Evolutionary conservation across 2,113 vertebrate species (phyloP).

Genomic region (Leptobrachium leishanense): DNA sequence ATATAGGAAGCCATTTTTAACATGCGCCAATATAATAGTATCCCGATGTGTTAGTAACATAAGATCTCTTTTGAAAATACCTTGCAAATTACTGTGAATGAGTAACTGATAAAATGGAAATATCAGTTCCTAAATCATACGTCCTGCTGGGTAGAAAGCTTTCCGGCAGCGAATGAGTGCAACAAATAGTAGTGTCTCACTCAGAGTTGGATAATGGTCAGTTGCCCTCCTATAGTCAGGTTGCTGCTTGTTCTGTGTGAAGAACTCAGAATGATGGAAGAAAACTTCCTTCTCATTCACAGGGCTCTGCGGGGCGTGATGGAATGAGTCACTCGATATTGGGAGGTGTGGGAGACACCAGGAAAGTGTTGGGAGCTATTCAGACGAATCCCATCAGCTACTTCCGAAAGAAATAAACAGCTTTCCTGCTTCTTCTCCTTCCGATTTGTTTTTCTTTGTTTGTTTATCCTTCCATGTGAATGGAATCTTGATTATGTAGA

Average conservation of each 20-base stretch:
- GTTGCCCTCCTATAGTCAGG: conserved; percentile 24
- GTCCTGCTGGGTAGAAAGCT: too few species aligned
- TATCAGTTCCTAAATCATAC: too few species aligned
- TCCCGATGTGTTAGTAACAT: too few species aligned
- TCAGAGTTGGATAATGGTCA: neutral
- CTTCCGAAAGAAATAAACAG: conserved; percentile 36
- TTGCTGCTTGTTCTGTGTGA: conserved; percentile 35
- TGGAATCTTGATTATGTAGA: conserved; percentile 30
- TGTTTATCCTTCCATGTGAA: conserved; percentile 41
- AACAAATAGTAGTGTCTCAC: neutral
- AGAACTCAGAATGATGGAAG: conserved; percentile 14
- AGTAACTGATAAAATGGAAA: too few species aligned
- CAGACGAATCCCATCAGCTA: conserved; percentile 32
- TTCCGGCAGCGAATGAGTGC: neutral
- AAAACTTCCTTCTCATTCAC: conserved; percentile 33
- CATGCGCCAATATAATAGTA: too few species aligned
- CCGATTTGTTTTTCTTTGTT: neutral
- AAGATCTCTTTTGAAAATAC: too few species aligned
- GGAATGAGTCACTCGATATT: conserved; percentile 11
- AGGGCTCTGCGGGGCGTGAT: conserved; percentile 21
- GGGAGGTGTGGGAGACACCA: conserved; percentile 17
- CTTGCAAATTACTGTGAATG: too few species aligned
- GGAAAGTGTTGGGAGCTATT: conserved; percentile 27
- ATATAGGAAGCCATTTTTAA: too few species aligned
- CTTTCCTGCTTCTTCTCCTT: conserved; percentile 5